Conservation (phyloP, 1,140 invertebrate species). For the Trichonephila clavipes region DNA sequence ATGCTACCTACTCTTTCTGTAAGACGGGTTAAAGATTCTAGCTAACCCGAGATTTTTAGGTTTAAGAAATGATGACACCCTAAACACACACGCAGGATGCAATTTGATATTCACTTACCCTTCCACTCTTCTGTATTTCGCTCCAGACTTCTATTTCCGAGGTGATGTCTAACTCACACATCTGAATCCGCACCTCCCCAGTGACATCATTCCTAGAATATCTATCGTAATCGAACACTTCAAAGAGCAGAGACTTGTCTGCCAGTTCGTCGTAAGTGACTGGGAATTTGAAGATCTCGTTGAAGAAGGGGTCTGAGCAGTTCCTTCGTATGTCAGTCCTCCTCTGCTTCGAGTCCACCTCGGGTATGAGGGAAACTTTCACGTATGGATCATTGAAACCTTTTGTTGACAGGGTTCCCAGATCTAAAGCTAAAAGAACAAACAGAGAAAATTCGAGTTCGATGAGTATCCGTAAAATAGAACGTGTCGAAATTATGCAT, state of each 20-base stretch:
- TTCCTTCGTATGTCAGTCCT: conserved; percentile 81
- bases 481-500: too few species aligned
- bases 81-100: too few species aligned
- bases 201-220: conserved; percentile 95
- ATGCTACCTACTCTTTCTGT: too few species aligned
- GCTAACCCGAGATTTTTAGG: too few species aligned
- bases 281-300: conserved; percentile 84
- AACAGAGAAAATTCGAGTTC: background rate
- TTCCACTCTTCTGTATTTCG: conserved; percentile 82
- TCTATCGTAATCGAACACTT: conserved; percentile 93
- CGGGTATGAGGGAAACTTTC: conserved; percentile 80
- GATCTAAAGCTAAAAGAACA: conserved; percentile 87
- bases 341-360: conserved; percentile 82
- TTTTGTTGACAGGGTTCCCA: conserved; percentile 89
- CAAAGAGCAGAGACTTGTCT: conserved; percentile 87
- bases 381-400: conserved; percentile 94
- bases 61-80: too few species aligned
- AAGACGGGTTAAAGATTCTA: too few species aligned
- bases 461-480: too few species aligned
- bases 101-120: conserved; percentile 83
- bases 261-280: conserved; percentile 79
- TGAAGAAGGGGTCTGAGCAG: conserved; percentile 81
- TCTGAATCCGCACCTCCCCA: conserved; percentile 85
- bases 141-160: conserved; percentile 76
- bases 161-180: conserved; percentile 75